Evolutionary conservation across 2,888 invertebrate genomes (phyloP), one percentile per base, ranked within the genome.

Genomic region (Pollenia labialis): DNA sequence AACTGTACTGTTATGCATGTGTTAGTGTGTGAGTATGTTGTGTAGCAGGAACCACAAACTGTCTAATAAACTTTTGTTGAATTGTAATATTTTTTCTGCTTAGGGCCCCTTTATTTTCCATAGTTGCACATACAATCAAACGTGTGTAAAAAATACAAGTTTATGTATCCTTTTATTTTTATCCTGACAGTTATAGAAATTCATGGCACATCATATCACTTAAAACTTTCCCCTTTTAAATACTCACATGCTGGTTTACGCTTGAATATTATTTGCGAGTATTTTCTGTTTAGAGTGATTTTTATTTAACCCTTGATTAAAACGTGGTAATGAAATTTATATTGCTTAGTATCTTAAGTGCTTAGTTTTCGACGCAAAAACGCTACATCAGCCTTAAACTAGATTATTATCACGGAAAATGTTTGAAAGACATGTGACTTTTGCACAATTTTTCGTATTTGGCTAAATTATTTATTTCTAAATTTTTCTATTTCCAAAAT

Each of bases 51-150:
- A 83, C 76, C 76, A 83, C 76, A 76, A 76, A 83, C 44, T 71
- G 71, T 76, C 82, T 82, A 76, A 82, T 83, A 83, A 83, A 83
- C 56, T 64, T 82, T 60, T 68, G 60, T 50, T 81, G 66, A 52
- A 60, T 68, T 68, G 66, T 40, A 46, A 69, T 52, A 52, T 40
- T 32, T 32, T 32, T 32, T 32, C 32, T 32, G 32, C 32, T 32
- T 32, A 6, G 4, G 6, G 6, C 32, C 32, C 32, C 32, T 32
- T 6, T 32, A 32, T 32, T 32, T 6, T 32, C 32, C 32, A 32
- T 32, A 32, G 6, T 32, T 6, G 6, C 14, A 66, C 74, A 50
- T 60, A 74, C 40, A 60, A 60, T 44, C 8, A 12, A 32, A 6
- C 32, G 32, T 6, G 4, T 32, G 32, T 32, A 32, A 32, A 32